These are phyloP conservation scores for Callionymus lyra DNA, from an alignment of 2,113 vertebrate species.

Conservation along the genomic window DNA sequence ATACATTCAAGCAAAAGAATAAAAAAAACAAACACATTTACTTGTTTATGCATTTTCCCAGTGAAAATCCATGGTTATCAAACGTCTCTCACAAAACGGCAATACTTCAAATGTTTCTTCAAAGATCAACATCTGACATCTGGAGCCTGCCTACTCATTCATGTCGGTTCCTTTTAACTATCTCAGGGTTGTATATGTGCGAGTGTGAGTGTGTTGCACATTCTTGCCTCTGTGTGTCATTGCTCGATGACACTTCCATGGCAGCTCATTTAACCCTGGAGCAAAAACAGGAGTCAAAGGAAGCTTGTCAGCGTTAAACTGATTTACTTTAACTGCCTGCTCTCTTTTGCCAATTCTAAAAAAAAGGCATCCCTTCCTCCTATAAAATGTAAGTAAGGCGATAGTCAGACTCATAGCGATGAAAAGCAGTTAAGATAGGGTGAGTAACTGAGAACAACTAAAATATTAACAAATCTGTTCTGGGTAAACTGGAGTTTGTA, in stretches of 20 bases:
- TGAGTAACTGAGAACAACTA: no score
- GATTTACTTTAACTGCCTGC: slow-evolving; percentile 5
- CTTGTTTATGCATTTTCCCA: no score
- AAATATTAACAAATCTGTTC: no score
- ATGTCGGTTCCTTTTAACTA: slow-evolving; percentile 4
- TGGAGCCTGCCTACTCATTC: slow-evolving; percentile 18
- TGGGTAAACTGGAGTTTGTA: no score
- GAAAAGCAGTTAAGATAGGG: no score
- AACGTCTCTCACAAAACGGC: not conserved
- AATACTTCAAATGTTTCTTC: slow-evolving; percentile 30
- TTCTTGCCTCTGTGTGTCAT: slow-evolving; percentile 7
- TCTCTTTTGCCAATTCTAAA: slow-evolving; percentile 7
- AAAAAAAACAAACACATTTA: no score
- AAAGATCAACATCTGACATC: slow-evolving; percentile 24
- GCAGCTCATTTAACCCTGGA: slow-evolving; percentile 22
- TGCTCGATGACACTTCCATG: slow-evolving; percentile 3
- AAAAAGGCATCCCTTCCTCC: no score
- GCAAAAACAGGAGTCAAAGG: slow-evolving; percentile 13
- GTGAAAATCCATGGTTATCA: no score
- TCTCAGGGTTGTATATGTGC: not conserved
- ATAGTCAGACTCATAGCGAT: no score
- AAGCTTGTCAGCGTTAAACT: slow-evolving; percentile 10
- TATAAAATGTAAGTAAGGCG: no score
- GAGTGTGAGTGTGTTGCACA: not conserved
- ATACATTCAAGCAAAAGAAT: no score